Conservation (phyloP, 2,797 vertebrate genomes). For the Menidia menidia region DNA sequence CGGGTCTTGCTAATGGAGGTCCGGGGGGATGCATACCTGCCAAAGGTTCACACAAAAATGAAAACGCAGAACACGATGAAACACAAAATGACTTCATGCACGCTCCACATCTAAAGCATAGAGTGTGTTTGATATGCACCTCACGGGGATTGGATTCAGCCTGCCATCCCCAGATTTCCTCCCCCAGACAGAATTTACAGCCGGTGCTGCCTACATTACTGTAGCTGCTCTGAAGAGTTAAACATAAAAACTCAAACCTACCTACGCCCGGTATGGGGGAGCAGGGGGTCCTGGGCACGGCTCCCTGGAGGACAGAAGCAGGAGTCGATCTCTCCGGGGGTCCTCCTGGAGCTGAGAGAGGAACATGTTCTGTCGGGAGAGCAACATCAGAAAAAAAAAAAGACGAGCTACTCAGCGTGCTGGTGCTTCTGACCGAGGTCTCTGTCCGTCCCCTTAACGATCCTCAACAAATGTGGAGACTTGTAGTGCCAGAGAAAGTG, state of each 20-base stretch:
- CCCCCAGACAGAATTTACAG: neutral
- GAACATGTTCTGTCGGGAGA: conserved; percentile 73
- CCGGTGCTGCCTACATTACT: neutral
- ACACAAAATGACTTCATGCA: neutral
- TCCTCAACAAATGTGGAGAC: neutral
- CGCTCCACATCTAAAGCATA: neutral
- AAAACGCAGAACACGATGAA: neutral
- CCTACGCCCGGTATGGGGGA: conserved; percentile 91
- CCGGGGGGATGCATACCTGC: conserved; percentile 94
- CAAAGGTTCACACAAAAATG: conserved; percentile 18
- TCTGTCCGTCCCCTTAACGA: neutral
- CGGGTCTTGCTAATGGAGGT: conserved; percentile 91
- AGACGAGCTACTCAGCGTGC: conserved; percentile 4
- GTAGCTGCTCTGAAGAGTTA: neutral
- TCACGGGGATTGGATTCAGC: neutral
- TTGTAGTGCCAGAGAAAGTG: neutral
- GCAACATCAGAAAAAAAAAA: conserved; percentile 21
- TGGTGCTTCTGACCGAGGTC: conserved; percentile 1
- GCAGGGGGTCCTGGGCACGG: conserved; percentile 83
- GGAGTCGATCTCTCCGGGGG: conserved; percentile 84
- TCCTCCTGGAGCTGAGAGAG: conserved; percentile 87
- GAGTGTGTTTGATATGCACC: neutral
- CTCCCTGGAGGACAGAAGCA: conserved; percentile 73
- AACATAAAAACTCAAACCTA: conserved; percentile 66
- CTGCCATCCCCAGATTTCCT: neutral